Percentiles rank a stretch among this genome's conserved stretches.
Conservation (phyloP, 2,888 invertebrate genomes). For the Tanytarsus gracilentus region DNA sequence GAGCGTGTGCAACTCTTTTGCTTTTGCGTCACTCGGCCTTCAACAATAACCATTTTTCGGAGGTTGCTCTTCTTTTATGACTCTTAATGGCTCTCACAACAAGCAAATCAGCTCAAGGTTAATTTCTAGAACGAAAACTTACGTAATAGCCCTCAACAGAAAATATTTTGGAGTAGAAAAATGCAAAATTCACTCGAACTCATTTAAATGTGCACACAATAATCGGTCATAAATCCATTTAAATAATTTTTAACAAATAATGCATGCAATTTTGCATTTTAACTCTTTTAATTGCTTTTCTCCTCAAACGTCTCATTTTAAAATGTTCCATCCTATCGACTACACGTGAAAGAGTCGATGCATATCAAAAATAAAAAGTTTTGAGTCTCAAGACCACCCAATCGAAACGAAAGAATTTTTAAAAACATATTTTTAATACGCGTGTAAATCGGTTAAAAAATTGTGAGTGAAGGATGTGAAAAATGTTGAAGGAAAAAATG, state of each 20-base stretch:
- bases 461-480: not conserved
- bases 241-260: too few species aligned
- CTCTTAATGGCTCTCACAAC: not conserved
- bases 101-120: constrained; percentile 22
- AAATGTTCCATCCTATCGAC: not conserved
- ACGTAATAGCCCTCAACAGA: not conserved
- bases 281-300: not conserved
- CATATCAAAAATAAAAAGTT: not conserved
- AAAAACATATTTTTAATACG: not conserved
- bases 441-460: not conserved
- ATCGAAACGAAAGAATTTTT: not conserved
- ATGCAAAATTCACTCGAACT: constrained; percentile 2
- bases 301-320: not conserved
- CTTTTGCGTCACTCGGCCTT: not conserved
- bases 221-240: too few species aligned
- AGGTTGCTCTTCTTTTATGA: not conserved
- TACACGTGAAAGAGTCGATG: not conserved
- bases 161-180: not conserved
- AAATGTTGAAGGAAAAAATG: not conserved
- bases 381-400: constrained; percentile 10
- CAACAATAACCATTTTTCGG: not conserved
- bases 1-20: not conserved
- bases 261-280: constrained; percentile 2
- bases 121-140: constrained; percentile 16
- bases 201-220: too few species aligned